Base-by-base conservation (phyloP, 2,888 invertebrate genomes). In the Drosophila maculinotata region DNA sequence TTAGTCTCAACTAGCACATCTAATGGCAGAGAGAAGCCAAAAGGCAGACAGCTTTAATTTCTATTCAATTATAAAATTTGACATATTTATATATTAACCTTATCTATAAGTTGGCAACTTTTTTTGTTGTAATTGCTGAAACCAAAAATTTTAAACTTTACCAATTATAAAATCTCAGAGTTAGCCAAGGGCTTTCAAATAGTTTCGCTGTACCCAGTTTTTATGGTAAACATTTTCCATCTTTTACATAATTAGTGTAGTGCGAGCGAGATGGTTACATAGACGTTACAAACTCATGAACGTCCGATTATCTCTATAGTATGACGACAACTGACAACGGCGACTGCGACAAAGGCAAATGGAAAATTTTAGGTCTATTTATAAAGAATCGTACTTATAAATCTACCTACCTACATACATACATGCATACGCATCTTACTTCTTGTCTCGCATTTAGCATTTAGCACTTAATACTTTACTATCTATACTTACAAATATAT, bases 291-390 rank as follows among this genome's bases (percentile, higher is more conserved):
- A 65, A 23, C 54, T 42, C 42, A 38, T 48, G 36, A 42, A 59
- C 36, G 14, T 17, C 25, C 47, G 64, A 77, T 86, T 86, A 86
- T 83, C 81, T 83, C 68, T 60, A 28, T 25, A 44, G 26, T 47
- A 45, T 47, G 52, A 53, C 42, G 54, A 45, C 57, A 36, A 48
- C 15, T 26, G 42, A 36, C 30, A 23, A 20, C 12, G 20, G 36
- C 14, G 7, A 71, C 53, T 36, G 53, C 58, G 53, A 66, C 75
- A 74, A 69, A 69, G 67, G 71, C 83, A 76, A 83, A 70, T 72
- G 83, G 87, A 86, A 84, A 87, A 70, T 80, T 80, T 78, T 65
- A 69, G 62, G 44, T 70, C 67, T 81, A 83, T 72, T 81, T 75
- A 70, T 78, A 78, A 65, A 66, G 44, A 44, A 44, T 39, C 25